These are phyloP conservation scores for Porites australiensis DNA, from an alignment of 64 coral and sea anemone genomes.

Conservation along the genomic window DNA sequence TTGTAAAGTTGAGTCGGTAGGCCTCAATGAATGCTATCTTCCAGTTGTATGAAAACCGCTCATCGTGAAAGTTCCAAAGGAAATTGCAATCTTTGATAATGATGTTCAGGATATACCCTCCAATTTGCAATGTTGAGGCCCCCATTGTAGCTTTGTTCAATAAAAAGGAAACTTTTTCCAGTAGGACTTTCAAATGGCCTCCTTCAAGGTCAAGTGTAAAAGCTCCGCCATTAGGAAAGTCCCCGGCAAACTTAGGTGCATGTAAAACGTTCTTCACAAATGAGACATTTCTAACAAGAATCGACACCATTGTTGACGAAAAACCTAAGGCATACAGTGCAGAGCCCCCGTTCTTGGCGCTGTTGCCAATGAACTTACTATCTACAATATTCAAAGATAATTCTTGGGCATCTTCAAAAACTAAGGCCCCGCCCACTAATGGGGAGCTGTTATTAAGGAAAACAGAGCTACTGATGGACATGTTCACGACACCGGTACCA, in stretches of 20 bases:
- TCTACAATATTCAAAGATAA: not conserved
- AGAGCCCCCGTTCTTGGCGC: not conserved
- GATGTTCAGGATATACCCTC: not conserved
- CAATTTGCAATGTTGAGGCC: not conserved
- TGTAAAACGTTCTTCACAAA: not conserved
- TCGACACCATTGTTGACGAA: not conserved
- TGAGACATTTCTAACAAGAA: not conserved
- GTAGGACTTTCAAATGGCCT: not conserved
- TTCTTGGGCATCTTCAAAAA: not conserved
- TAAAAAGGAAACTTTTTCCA: not conserved
- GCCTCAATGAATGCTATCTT: not conserved
- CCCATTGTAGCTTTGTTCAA: not conserved
- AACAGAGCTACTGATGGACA: not conserved
- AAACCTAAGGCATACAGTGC: not conserved
- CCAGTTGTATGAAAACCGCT: not conserved
- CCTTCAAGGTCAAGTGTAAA: not conserved
- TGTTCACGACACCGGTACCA: not conserved
- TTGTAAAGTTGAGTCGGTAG: not conserved
- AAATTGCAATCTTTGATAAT: not conserved
- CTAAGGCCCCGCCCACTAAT: not conserved
- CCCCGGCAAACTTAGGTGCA: not conserved
- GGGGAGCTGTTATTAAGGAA: conserved; percentile 6
- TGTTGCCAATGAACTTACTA: not conserved
- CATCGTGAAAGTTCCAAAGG: not conserved
- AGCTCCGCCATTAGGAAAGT: not conserved